Conservation (phyloP, 2,113 vertebrate genomes). For the Gallinago undulata region DNA sequence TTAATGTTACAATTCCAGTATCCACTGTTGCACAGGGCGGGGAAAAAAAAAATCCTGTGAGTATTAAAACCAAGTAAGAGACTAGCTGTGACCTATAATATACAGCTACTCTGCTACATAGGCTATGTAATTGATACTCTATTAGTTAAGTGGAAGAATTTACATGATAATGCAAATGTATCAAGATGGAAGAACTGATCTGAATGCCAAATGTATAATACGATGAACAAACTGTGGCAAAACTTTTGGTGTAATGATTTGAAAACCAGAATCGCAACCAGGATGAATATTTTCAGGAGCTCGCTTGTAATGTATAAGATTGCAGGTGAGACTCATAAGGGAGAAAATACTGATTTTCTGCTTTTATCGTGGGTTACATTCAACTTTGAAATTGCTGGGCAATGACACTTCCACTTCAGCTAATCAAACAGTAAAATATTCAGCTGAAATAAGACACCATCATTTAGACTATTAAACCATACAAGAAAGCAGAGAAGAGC, state of each 20-base stretch:
- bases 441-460: neutral
- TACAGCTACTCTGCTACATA: neutral
- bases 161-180: neutral
- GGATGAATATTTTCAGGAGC: neutral
- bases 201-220: neutral
- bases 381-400: neutral
- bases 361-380: neutral
- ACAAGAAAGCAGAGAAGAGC: neutral
- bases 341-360: neutral
- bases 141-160: neutral
- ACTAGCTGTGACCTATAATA: neutral
- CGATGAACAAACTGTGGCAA: neutral
- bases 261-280: neutral
- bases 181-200: neutral
- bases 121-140: neutral
- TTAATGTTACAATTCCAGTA: neutral
- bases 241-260: neutral
- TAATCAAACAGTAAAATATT: neutral
- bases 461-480: neutral
- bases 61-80: neutral
- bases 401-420: neutral
- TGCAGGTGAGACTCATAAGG: neutral
- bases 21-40: neutral
- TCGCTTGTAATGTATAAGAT: neutral
- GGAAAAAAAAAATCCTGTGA: neutral